Evolutionary conservation across 2,797 vertebrate species (phyloP).

Genomic region (Acipenser ruthenus): DNA sequence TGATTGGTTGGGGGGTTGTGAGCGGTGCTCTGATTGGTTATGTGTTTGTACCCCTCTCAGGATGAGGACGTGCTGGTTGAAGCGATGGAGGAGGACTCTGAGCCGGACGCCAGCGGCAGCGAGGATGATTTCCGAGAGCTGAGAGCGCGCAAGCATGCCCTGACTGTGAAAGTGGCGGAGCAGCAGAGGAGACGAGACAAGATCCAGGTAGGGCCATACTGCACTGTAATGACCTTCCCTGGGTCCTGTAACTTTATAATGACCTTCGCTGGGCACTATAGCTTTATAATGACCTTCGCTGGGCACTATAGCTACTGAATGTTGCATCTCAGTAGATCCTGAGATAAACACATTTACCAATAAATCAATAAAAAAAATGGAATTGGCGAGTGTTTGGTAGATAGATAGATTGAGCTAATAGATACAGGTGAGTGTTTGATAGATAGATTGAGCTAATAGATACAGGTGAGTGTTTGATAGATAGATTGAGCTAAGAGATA

Average conservation of each 20-base stretch:
- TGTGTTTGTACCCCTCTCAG: constrained; percentile 37
- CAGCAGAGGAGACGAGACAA: constrained; percentile 68
- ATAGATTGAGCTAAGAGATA: constrained; percentile 47
- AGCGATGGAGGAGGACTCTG: constrained; percentile 75
- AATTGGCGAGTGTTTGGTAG: constrained; percentile 57
- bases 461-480: constrained; percentile 65
- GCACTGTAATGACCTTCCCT: constrained; percentile 26
- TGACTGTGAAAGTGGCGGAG: constrained; percentile 63
- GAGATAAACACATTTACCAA: constrained; percentile 65
- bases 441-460: constrained; percentile 54
- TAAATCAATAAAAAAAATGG: constrained; percentile 58
- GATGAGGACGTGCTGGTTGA: constrained; percentile 82
- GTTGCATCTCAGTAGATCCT: no score
- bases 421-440: constrained; percentile 58
- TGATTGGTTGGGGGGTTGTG: not conserved
- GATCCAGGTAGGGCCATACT: constrained; percentile 55
- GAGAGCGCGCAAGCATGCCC: constrained; percentile 62
- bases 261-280: constrained; percentile 26
- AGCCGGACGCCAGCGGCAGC: constrained; percentile 67
- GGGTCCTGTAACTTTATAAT: constrained; percentile 24
- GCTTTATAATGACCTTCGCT: constrained; percentile 50
- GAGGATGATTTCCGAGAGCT: constrained; percentile 81
- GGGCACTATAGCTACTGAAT: constrained; percentile 26
- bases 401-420: constrained; percentile 59
- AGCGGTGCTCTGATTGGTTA: no score